Percentiles rank a stretch among this genome's conserved stretches.
These are phyloP conservation scores for Drymodes brunneopygia DNA, from an alignment of 2,113 vertebrate genomes.

Conservation along the genomic window DNA sequence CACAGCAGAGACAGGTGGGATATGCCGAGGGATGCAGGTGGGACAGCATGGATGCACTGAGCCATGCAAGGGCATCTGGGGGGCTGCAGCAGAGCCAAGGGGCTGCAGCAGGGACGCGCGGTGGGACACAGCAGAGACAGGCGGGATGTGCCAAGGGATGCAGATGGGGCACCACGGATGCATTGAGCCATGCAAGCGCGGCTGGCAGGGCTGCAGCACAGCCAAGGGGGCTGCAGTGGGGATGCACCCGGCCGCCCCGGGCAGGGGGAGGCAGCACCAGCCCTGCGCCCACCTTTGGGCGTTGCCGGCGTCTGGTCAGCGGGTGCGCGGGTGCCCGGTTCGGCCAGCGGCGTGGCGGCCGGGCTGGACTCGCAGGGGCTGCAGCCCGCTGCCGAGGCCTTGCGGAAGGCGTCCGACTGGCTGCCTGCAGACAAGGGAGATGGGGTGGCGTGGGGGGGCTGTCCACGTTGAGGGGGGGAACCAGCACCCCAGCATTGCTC, in stretches of 20 bases:
- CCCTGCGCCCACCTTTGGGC: slow-evolving; percentile 58
- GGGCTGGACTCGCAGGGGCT: slow-evolving; percentile 75
- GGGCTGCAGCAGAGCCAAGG: neutral
- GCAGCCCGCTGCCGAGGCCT: slow-evolving; percentile 65
- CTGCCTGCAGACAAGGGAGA: slow-evolving; percentile 70
- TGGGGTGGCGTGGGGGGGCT: neutral
- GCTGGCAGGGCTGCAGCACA: neutral
- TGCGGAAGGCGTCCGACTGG: slow-evolving; percentile 76
- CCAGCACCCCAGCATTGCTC: neutral
- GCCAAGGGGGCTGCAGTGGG: neutral
- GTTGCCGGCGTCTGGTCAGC: slow-evolving; percentile 60
- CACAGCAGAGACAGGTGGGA: accelerated
- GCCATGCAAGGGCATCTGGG: neutral
- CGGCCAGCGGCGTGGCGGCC: slow-evolving; percentile 61
- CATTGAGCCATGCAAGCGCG: neutral
- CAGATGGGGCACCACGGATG: neutral
- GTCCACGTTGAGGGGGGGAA: accelerated
- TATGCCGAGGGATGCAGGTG: accelerated
- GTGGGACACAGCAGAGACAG: neutral
- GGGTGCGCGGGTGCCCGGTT: slow-evolving; percentile 47
- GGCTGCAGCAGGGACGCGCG: accelerated
- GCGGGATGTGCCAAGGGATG: accelerated
- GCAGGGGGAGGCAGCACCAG: neutral
- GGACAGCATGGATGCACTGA: neutral
- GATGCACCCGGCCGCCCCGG: neutral